Base-by-base conservation (phyloP, 2,888 invertebrate species). In the Polyommatus icarus region DNA sequence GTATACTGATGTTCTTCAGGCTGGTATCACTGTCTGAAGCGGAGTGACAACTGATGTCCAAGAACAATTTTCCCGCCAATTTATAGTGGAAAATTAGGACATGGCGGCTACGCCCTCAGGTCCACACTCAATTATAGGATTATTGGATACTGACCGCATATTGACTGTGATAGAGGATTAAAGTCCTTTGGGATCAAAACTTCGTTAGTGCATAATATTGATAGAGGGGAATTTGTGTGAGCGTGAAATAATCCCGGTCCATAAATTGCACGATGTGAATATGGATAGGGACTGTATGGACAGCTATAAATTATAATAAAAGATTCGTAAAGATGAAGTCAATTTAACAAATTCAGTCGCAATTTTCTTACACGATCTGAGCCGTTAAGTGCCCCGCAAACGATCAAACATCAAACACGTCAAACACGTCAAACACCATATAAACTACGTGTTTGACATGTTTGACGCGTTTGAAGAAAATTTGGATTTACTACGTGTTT, bases 91-190 rank as follows among this genome's bases (percentile, higher is more conserved):
- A 83, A 84, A 84, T 80, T 82, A 79, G 84, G 85, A 84, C 82
- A 86, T 86, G 85, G 84, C 80, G 82, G 77, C 80, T 57, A 79
- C 80, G 46, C 54, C 75, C 75, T 24, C 75, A 50, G 40, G 83
- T 82, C 84, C 85, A 83, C 85, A 83, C 82, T 86, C 91, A 89
- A 92, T 93, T 93, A 93, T 87, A 88, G 92, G 92, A 93, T 93
- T 91, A 92, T 81, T 87, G 89, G 86, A 87, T 84, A 81, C 84
- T 88, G 87, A 90, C 92, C 93, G 84, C 92, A 90, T 89, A 89
- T 91, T 91, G 88, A 86, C 87, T 80, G 80, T 83, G 84, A 84
- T 85, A 85, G 67, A 29, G 82, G 80, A 80, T 80, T 82, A 81
- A 67, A 81, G 82, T 80, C 91, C 83, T 84, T 36, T 75, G 88